Conservation (phyloP, 2,888 invertebrate genomes). For the Andrena marginata region DNA sequence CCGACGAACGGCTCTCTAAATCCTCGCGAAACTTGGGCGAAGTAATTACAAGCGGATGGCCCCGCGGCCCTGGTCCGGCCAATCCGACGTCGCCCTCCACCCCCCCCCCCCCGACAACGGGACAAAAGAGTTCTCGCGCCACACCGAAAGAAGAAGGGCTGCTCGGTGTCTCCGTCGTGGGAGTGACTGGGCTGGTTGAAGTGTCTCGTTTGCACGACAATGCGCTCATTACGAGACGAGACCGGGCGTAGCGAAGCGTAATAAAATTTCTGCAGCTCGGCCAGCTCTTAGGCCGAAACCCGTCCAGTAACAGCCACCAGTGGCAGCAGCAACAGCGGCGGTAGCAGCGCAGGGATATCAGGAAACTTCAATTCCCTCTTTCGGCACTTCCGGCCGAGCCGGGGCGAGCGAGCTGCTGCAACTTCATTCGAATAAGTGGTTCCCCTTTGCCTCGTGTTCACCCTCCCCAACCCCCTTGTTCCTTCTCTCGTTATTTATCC, state of each 20-base stretch:
- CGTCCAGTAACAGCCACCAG: background rate
- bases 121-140: slow-evolving; percentile 39
- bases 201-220: slow-evolving; percentile 71
- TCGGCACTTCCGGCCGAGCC: slow-evolving; percentile 59
- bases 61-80: background rate
- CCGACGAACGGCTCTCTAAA: background rate
- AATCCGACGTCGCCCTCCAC: slow-evolving; percentile 28
- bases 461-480: slow-evolving; percentile 19
- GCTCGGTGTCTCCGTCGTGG: slow-evolving; percentile 4
- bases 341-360: slow-evolving; percentile 49
- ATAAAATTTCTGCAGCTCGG: slow-evolving; percentile 63
- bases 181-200: slow-evolving; percentile 42
- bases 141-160: slow-evolving; percentile 13
- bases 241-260: slow-evolving; percentile 49
- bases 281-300: slow-evolving; percentile 37
- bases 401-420: slow-evolving; percentile 54
- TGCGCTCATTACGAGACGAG: slow-evolving; percentile 68
- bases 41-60: slow-evolving; percentile 27
- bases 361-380: slow-evolving; percentile 74
- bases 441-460: slow-evolving; percentile 58
- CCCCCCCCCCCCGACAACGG: background rate
- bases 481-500: slow-evolving; percentile 52
- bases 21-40: slow-evolving; percentile 23
- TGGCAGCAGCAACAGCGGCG: background rate
- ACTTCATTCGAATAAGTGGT: slow-evolving; percentile 79